Evolutionary conservation across 2,113 vertebrate genomes (phyloP).

Genomic region (Microcebus jonahi): DNA sequence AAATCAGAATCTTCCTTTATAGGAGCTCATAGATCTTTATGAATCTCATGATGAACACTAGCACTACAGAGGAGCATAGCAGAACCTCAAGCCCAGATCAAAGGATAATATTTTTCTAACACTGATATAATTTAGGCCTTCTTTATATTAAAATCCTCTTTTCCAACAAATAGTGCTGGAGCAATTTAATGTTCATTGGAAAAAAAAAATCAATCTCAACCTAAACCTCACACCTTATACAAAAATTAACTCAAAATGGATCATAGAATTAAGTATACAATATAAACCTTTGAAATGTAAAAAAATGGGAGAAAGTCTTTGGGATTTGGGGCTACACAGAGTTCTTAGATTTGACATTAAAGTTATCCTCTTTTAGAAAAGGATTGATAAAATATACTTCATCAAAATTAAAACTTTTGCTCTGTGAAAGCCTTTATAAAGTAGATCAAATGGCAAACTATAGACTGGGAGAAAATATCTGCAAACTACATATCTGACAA

Average conservation of each 20-base stretch:
- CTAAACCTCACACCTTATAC: background rate
- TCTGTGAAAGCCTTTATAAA: background rate
- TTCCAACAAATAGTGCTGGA: background rate
- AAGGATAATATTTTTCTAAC: background rate
- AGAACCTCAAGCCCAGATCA: background rate
- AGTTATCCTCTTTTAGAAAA: background rate
- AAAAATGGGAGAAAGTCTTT: background rate
- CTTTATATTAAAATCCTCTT: background rate
- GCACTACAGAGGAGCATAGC: background rate
- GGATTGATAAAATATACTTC: background rate
- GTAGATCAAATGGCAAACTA: background rate
- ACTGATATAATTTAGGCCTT: background rate
- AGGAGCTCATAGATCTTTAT: background rate
- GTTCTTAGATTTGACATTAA: background rate
- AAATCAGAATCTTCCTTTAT: background rate
- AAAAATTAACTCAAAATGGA: background rate
- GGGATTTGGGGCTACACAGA: background rate
- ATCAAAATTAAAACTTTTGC: background rate
- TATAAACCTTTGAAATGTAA: background rate
- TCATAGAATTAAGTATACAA: background rate
- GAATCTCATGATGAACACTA: background rate
- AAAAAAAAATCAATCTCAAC: background rate
- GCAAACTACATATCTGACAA: background rate
- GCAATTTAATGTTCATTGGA: background rate
- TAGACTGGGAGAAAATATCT: background rate